Evolutionary conservation across 2,888 invertebrate genomes (phyloP).

Genomic region (Heptascelio sp.): DNA sequence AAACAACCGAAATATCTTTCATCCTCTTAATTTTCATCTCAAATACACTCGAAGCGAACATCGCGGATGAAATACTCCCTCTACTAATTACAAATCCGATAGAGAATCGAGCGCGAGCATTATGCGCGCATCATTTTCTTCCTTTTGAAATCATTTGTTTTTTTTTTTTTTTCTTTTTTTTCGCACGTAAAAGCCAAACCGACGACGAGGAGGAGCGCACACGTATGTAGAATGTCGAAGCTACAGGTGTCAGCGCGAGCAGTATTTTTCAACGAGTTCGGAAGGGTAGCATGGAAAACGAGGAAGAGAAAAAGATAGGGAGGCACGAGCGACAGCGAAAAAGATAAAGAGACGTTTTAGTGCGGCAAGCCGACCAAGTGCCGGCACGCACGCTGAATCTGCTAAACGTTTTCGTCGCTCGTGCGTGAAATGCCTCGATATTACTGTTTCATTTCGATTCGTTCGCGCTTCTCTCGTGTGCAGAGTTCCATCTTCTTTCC

Average conservation of each 20-base stretch:
- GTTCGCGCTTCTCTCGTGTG: slow-evolving; percentile 72
- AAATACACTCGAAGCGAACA: slow-evolving; percentile 11
- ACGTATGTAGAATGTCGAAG: slow-evolving; percentile 84
- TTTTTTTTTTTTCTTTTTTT: too few species aligned
- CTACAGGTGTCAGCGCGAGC: slow-evolving; percentile 84
- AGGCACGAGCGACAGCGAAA: slow-evolving; percentile 71
- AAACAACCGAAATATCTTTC: not conserved
- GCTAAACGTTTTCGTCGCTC: slow-evolving; percentile 84
- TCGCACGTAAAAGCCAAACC: slow-evolving; percentile 32
- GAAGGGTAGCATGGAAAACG: slow-evolving; percentile 78
- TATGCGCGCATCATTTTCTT: too few species aligned
- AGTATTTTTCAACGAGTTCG: slow-evolving; percentile 83
- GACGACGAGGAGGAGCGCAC: slow-evolving; percentile 76
- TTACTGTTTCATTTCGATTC: slow-evolving; percentile 84
- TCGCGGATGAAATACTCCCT: slow-evolving; percentile 2
- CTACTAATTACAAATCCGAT: slow-evolving; percentile 29
- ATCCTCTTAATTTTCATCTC: not conserved
- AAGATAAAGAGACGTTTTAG: slow-evolving; percentile 74
- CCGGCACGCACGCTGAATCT: slow-evolving; percentile 84
- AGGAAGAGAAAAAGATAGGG: slow-evolving; percentile 74
- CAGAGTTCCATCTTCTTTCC: slow-evolving; percentile 78
- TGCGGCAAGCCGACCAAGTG: slow-evolving; percentile 78
- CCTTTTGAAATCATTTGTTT: too few species aligned
- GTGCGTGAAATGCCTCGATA: slow-evolving; percentile 85
- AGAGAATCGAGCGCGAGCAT: slow-evolving; percentile 20